A percentile compares a stretch with the other conserved stretches of the same genome.
Evolutionary conservation across 2,113 vertebrate genomes (phyloP).

Genomic region (Periophthalmus modestus): DNA sequence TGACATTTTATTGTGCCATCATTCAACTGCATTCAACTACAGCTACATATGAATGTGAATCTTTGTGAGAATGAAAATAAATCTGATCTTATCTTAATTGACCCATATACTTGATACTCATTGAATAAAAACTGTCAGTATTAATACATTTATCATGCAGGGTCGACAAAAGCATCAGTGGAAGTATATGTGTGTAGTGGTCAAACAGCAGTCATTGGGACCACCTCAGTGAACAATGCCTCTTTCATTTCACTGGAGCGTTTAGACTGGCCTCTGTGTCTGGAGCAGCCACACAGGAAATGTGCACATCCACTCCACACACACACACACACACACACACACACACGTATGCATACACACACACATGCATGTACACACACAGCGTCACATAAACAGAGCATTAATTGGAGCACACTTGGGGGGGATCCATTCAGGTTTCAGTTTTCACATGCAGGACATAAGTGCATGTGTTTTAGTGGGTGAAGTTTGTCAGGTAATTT

Average conservation of each 20-base stretch:
- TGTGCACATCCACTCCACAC: background rate
- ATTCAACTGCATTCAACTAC: too few species aligned
- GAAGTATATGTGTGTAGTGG: slow-evolving; percentile 14
- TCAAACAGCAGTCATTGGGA: slow-evolving; percentile 61
- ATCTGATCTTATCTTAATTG: too few species aligned
- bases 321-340: slow-evolving; percentile 3
- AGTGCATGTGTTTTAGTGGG: slow-evolving; percentile 26
- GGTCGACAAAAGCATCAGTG: too few species aligned
- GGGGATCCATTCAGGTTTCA: slow-evolving; percentile 42
- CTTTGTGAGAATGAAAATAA: too few species aligned
- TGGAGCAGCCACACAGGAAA: slow-evolving; percentile 47
- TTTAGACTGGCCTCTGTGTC: slow-evolving; percentile 62
- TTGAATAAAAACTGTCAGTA: too few species aligned
- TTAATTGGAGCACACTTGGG: slow-evolving; percentile 48
- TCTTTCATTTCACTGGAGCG: slow-evolving; percentile 68
- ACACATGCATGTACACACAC: too few species aligned
- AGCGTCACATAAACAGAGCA: slow-evolving; percentile 29
- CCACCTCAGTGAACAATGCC: slow-evolving; percentile 81
- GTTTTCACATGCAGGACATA: slow-evolving; percentile 42
- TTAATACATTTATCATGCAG: too few species aligned
- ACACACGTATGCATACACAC: slow-evolving; percentile 7
- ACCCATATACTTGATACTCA: too few species aligned
- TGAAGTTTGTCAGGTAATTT: slow-evolving; percentile 62
- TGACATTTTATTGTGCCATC: too few species aligned
- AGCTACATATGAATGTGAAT: too few species aligned